phyloP scores from a whole-genome alignment of 2,888 invertebrate genomes.

The Myopa testacea region DNA sequence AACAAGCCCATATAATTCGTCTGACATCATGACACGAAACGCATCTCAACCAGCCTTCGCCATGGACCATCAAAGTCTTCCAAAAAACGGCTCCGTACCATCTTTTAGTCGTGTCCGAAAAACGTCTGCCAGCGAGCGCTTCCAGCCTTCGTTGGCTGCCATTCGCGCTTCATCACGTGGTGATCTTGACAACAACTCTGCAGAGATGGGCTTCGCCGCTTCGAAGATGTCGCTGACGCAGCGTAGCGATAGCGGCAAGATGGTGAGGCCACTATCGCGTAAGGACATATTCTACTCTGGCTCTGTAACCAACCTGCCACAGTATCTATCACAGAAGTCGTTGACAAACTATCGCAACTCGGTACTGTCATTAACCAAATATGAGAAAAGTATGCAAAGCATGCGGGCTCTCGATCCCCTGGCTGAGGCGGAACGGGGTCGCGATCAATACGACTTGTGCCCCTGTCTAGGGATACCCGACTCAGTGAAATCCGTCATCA shows the following conservation, averaged over 20 bases:
- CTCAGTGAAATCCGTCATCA: conserved; percentile 84
- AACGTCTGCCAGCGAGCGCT: conserved; percentile 85
- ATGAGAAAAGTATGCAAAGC: conserved; percentile 74
- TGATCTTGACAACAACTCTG: conserved; percentile 83
- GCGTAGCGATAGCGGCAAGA: conserved; percentile 69
- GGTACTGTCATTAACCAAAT: conserved; percentile 86
- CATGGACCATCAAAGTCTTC: conserved; percentile 68
- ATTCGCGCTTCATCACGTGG: conserved; percentile 83
- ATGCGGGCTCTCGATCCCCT: conserved; percentile 72
- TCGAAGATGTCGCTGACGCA: conserved; percentile 76
- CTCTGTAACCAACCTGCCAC: conserved; percentile 91
- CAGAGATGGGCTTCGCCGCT: conserved; percentile 77
- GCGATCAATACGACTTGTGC: conserved; percentile 81
- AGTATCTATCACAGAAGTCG: conserved; percentile 93
- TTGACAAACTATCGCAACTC: conserved; percentile 91
- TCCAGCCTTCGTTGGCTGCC: conserved; percentile 85
- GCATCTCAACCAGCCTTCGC: conserved; percentile 90
- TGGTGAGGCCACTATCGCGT: conserved; percentile 90
- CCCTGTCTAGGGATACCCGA: conserved; percentile 83
- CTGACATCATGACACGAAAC: conserved; percentile 78
- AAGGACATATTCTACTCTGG: conserved; percentile 99
- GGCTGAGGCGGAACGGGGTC: conserved; percentile 65
- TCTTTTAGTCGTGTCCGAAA: conserved; percentile 89
- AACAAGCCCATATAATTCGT: conserved; percentile 63
- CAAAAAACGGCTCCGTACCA: conserved; percentile 91